Evolutionary conservation across 2,888 invertebrate species (phyloP).

Genomic region (Eustalomyia histrio): DNA sequence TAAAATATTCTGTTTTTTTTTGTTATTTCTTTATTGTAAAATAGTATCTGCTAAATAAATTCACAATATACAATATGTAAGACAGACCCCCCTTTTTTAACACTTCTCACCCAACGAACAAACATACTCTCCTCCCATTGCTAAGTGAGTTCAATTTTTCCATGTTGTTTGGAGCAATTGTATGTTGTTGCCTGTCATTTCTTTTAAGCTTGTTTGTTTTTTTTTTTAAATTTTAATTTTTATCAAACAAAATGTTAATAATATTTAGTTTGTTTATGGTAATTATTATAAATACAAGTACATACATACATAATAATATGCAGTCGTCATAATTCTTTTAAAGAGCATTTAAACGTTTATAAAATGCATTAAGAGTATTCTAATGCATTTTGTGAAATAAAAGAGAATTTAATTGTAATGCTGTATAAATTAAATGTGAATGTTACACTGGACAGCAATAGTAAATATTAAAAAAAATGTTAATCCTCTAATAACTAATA

Average conservation of each 20-base stretch:
- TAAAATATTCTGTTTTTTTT: constrained; percentile 52
- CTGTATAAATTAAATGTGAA: neutral
- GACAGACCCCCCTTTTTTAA: constrained; percentile 3
- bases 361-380: constrained; percentile 4
- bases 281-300: neutral
- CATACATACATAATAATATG: constrained; percentile 1
- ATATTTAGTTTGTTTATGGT: constrained; percentile 12
- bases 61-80: constrained; percentile 20
- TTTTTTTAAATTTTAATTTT: neutral
- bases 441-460: neutral
- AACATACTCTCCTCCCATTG: constrained; percentile 30
- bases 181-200: constrained; percentile 24
- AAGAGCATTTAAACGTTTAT: neutral
- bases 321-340: neutral
- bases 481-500: neutral
- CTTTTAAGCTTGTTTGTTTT: constrained; percentile 13
- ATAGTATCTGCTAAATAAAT: constrained; percentile 54
- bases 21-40: constrained; percentile 33
- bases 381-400: neutral
- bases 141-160: constrained; percentile 21
- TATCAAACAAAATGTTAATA: constrained; percentile 36
- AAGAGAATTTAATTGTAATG: constrained; percentile 3
- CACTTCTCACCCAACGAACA: constrained; percentile 22
- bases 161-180: constrained; percentile 18
- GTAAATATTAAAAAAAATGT: neutral